These are phyloP conservation scores for Phoebastria nigripes DNA, from an alignment of 2,797 vertebrate species.

Conservation along the genomic window DNA sequence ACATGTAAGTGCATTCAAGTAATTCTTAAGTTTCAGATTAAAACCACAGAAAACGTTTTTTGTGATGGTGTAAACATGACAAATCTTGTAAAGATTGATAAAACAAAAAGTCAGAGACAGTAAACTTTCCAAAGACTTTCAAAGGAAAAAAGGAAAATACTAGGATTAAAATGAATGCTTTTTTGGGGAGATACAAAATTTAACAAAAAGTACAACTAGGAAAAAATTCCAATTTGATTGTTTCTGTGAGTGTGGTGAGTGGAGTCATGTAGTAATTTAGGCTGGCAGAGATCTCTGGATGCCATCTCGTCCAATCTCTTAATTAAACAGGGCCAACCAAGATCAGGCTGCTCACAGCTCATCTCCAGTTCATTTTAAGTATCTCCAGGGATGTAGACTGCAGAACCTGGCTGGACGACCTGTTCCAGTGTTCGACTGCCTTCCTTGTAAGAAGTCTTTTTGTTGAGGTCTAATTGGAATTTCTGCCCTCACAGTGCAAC, in stretches of 20 bases:
- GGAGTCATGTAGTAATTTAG: not conserved
- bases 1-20: not conserved
- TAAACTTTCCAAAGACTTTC: not conserved
- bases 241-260: not conserved
- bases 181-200: not conserved
- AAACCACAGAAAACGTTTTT: not conserved
- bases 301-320: not conserved
- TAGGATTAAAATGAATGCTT: not conserved
- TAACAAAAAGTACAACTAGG: not conserved
- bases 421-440: not conserved
- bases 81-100: not conserved
- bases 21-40: not conserved
- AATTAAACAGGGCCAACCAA: not conserved
- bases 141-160: not conserved
- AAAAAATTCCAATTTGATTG: not conserved
- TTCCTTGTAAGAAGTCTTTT: not conserved
- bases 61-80: not conserved
- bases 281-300: not conserved
- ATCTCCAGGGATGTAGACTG: not conserved
- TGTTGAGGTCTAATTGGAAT: not conserved
- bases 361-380: not conserved
- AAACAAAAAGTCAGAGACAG: not conserved
- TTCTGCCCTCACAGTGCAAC: not conserved
- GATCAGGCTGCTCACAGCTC: not conserved
- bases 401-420: not conserved